phyloP scores from a whole-genome alignment of 2,113 vertebrate genomes.

The Gymnarchus niloticus region DNA sequence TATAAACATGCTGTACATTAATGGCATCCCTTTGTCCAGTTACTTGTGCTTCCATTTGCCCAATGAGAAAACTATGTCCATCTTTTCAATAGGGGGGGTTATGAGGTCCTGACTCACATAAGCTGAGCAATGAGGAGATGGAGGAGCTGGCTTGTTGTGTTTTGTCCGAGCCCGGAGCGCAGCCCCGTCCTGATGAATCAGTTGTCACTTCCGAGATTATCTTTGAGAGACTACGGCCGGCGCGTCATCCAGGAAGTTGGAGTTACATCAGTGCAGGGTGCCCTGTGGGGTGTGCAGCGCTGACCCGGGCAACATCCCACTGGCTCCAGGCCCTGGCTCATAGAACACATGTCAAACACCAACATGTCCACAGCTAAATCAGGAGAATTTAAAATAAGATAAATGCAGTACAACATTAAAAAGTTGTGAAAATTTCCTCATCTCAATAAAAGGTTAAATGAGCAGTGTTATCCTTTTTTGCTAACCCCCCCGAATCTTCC shows the following conservation, averaged over 20 bases:
- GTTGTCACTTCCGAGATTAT: no score
- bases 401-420: background rate
- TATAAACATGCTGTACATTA: conserved; percentile 69
- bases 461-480: background rate
- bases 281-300: no score
- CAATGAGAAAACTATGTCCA: conserved; percentile 39
- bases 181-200: no score
- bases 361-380: background rate
- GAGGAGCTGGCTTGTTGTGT: no score
- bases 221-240: no score
- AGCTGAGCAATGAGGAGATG: background rate
- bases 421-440: background rate
- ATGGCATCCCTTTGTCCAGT: conserved; percentile 58
- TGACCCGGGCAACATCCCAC: no score
- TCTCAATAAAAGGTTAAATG: no score
- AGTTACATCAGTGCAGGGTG: no score
- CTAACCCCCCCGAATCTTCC: background rate
- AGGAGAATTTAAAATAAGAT: background rate
- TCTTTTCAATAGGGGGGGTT: conserved; percentile 37
- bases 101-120: background rate
- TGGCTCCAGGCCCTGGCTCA: background rate
- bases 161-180: no score
- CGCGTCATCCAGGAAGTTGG: no score
- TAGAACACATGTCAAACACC: background rate
- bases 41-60: conserved; percentile 65